These are phyloP conservation scores for Cherax destructor DNA, from an alignment of 1,140 invertebrate genomes.

Conservation along the genomic window DNA sequence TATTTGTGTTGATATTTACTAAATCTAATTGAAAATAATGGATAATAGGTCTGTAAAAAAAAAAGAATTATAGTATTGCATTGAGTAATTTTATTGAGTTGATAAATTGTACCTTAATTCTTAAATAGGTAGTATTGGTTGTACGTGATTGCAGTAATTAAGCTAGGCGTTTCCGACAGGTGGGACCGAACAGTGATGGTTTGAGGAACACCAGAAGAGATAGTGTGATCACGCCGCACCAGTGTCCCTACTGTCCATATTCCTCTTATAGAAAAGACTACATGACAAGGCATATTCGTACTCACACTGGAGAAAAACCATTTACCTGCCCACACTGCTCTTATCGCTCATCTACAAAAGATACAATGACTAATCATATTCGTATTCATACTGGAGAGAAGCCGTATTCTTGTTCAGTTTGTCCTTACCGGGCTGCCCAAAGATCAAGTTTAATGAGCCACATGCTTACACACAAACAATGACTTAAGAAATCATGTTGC, in stretches of 20 bases:
- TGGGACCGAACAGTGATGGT: slow-evolving; percentile 47
- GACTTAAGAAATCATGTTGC: too few relatives aligned
- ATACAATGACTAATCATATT: slow-evolving; percentile 44
- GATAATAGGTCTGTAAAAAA: too few relatives aligned
- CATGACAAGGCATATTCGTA: slow-evolving; percentile 59
- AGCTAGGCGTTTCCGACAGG: slow-evolving; percentile 53
- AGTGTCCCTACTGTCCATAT: slow-evolving; percentile 60
- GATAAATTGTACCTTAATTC: neutral
- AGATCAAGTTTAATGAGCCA: slow-evolving; percentile 26
- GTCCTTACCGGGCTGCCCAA: slow-evolving; percentile 36
- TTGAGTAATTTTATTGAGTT: neutral
- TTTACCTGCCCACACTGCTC: slow-evolving; percentile 39
- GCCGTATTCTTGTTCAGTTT: slow-evolving; percentile 33
- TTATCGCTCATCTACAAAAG: slow-evolving; percentile 36
- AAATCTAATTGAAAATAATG: too few relatives aligned
- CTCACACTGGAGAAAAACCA: slow-evolving; percentile 45
- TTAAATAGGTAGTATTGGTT: neutral
- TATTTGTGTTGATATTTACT: too few relatives aligned
- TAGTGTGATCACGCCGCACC: slow-evolving; percentile 28
- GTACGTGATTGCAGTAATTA: slow-evolving; percentile 25
- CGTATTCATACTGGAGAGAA: slow-evolving; percentile 58
- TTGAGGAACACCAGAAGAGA: slow-evolving; percentile 29
- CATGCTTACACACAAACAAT: slow-evolving; percentile 37
- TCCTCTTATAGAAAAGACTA: slow-evolving; percentile 44
- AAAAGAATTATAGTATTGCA: too few relatives aligned